Evolutionary conservation across 2,797 vertebrate species (phyloP), one percentile per base, ranked within the genome.

Genomic region (Kryptolebias ocellatus): DNA sequence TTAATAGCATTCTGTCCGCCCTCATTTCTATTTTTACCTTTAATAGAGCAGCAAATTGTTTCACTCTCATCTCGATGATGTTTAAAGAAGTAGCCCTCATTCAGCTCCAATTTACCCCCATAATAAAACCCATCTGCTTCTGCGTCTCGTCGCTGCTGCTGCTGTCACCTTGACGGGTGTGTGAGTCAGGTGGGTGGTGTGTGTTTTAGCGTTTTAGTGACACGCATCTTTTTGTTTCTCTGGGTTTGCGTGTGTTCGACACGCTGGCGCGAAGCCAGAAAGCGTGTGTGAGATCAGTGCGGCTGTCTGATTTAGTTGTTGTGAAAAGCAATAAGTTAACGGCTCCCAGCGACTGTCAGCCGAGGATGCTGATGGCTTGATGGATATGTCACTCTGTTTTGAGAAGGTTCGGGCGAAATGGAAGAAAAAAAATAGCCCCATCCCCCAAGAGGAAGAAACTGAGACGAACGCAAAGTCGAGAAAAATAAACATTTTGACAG

Each of bases 1-100:
- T 42, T 15, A 12, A 42, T 42, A 42, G 39, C 39, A 42, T 12
- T 42, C 74, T 52, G 51, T 80, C 73, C 78, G 73, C 53, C 74
- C 81, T 79, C n/a, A 47, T 74, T 83, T 66, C 83, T 86, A 85
- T 88, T 80, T 90, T 42, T 42, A 78, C 68, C 60, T 79, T 79
- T 80, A 79, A 83, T 65, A 65, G 66, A 70, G 75, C 73, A 59
- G 54, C 28, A 20, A 72, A 66, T 74, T 65, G 64, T 72, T 64
- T 78, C 64, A 66, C 55, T 39, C 37, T 70, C 44, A 53, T 16
- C 66, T 49, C 66, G 53, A 12, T 49, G 15, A 60, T 29, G 28
- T 8, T 4, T 54, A 53, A n/a, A 45, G 65, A 59, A 72, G 50
- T 44, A 34, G 37, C 61, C 76, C 61, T 82, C 74, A 75, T 60